Evolutionary conservation across 2,888 invertebrate genomes (phyloP), one percentile per base, ranked within the genome.

Genomic region (Synergus gifuensis): DNA sequence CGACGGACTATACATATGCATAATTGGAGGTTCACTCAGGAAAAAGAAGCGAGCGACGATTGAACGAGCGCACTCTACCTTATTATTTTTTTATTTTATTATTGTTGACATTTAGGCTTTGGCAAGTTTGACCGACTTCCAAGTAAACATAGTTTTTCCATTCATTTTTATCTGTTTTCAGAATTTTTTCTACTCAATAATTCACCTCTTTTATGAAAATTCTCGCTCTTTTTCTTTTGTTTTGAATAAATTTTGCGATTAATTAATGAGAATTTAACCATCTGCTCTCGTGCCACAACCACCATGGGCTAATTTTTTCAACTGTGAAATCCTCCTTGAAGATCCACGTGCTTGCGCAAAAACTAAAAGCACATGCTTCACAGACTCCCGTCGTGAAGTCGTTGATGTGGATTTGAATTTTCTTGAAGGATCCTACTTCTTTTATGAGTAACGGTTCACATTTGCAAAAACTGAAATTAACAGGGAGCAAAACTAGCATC

Each of bases 371-470:
- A 78, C 67, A 76, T 78, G 80, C 58, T 64, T 14, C 28, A 16
- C 76, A 64, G 78, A 78, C 81, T 81, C 81, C 81, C 81, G 81
- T 78, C 78, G 81, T 73, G 81, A 78, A 77, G 64, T 54, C 78
- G 62, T 49, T 46, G 63, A 76, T 18, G 46, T 49, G 4, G 11
- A 73, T 76, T 63, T 40, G 28, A 42, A 81, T 83, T 64, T 63
- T 76, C 18, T 60, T 49, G 28, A 49, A 78, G 44, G 60, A 18
- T 78, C 76, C 49, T 49, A 22, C 42, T 76, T 58, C 22, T 16
- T n/a, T 76, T 44, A 60, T 18, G 67, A 28, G n/a, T 73, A 73
- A 73, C 73, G 54, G 73, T 73, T 67, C 8, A 44, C 16, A 11
- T n/a, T 67, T 18, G n/a, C 40, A 42, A 60, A n/a, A 22, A 22